Percentiles rank a stretch among this genome's conserved stretches.
These are phyloP conservation scores for Caenorhabditis macrosperma DNA, from an alignment of 2,888 invertebrate species.

Conservation along the genomic window DNA sequence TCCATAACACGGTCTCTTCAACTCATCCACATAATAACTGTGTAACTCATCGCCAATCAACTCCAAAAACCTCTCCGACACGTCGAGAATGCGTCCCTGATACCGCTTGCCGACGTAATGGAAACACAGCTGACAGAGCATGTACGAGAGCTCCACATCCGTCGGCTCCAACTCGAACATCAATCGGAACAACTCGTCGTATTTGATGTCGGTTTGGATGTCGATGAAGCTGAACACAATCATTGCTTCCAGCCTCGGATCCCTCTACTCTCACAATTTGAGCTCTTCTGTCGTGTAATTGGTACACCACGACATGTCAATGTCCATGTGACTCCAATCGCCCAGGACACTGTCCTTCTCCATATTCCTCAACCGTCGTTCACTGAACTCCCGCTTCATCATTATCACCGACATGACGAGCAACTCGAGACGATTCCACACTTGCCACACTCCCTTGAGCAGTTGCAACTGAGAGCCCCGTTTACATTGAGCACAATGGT, in stretches of 20 bases:
- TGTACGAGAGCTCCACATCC: slow-evolving; percentile 49
- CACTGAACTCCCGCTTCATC: not conserved
- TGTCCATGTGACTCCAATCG: not conserved
- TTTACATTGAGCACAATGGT: not conserved
- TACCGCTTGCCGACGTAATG: slow-evolving; percentile 43
- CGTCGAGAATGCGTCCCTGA: slow-evolving; percentile 18
- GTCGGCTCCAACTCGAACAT: slow-evolving; percentile 34
- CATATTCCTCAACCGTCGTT: not conserved
- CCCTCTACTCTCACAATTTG: not conserved
- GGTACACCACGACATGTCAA: not conserved
- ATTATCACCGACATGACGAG: not conserved
- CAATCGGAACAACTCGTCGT: slow-evolving; percentile 15
- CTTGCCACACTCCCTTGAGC: slow-evolving; percentile 21
- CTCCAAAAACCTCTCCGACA: slow-evolving; percentile 32
- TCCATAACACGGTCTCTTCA: slow-evolving; percentile 47
- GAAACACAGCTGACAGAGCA: slow-evolving; percentile 52
- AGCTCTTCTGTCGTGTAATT: not conserved
- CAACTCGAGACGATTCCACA: slow-evolving; percentile 16
- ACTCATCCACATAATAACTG: slow-evolving; percentile 42
- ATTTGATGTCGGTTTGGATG: not conserved
- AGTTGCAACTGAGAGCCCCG: slow-evolving; percentile 8
- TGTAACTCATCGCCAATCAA: slow-evolving; percentile 54
- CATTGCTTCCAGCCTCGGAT: too few species aligned
- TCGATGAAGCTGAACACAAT: slow-evolving; percentile 33
- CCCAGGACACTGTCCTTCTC: not conserved